These are phyloP conservation scores for Drosophila athabasca DNA, from an alignment of 1,140 invertebrate genomes.

Conservation along the genomic window DNA sequence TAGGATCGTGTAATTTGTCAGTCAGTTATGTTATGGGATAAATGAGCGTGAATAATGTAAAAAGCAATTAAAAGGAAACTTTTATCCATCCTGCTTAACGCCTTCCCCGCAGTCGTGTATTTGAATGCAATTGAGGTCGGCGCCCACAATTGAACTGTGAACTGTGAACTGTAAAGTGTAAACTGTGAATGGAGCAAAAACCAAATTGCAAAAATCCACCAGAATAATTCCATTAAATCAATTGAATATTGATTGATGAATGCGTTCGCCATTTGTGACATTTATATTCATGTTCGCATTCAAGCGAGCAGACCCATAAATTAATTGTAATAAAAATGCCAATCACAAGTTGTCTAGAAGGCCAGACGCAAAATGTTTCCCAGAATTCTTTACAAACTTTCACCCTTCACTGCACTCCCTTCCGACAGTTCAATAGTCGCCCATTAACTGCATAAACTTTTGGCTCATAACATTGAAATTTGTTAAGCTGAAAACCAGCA, in stretches of 20 bases:
- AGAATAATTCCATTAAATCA: constrained; percentile 62
- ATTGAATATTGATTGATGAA: constrained; percentile 65
- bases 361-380: not conserved
- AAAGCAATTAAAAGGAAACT: constrained; percentile 51
- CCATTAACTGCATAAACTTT: too few relatives aligned
- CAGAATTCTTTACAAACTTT: too few relatives aligned
- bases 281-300: constrained; percentile 56
- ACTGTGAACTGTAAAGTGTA: too few relatives aligned
- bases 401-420: too few relatives aligned
- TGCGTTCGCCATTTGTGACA: constrained; percentile 54
- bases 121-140: too few relatives aligned
- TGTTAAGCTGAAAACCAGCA: too few relatives aligned
- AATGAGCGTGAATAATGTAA: constrained; percentile 46
- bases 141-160: too few relatives aligned
- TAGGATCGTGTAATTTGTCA: constrained; percentile 12
- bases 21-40: constrained; percentile 2
- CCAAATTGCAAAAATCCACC: constrained; percentile 20
- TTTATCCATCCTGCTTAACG: too few relatives aligned
- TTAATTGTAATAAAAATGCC: constrained; percentile 57
- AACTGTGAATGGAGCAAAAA: not conserved
- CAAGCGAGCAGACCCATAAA: constrained; percentile 55
- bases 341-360: constrained; percentile 37
- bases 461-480: too few relatives aligned
- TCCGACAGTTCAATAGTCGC: too few relatives aligned
- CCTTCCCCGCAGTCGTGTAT: too few relatives aligned